Conservation (phyloP, 2,888 invertebrate species). For the Agrilus cyanescens region DNA sequence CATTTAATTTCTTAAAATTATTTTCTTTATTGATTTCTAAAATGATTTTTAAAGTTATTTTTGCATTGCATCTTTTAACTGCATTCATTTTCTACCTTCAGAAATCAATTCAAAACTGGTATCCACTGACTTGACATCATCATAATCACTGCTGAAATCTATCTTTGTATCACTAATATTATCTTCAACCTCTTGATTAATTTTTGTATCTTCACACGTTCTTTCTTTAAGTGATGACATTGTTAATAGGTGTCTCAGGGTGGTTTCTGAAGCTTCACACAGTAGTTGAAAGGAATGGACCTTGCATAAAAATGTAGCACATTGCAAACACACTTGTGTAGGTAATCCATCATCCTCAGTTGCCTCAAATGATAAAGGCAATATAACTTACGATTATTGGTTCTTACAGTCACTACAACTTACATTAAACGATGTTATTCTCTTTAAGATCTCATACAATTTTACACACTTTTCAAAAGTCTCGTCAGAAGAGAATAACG, state of each 20-base stretch:
- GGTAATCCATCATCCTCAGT: slow-evolving; percentile 32
- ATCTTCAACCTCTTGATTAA: no score
- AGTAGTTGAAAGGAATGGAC: slow-evolving; percentile 32
- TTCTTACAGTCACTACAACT: not conserved
- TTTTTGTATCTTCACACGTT: no score
- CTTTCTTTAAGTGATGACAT: slow-evolving; percentile 10
- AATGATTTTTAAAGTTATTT: no score
- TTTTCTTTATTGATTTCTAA: no score
- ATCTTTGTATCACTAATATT: no score
- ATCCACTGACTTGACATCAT: no score
- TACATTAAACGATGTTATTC: not conserved
- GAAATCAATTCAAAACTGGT: no score
- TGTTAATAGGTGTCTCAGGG: slow-evolving; percentile 26
- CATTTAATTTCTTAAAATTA: no score
- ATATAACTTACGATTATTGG: not conserved
- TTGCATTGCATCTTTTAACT: no score
- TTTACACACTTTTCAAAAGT: slow-evolving; percentile 24
- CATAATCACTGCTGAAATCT: no score
- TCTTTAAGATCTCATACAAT: slow-evolving; percentile 30
- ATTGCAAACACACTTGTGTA: slow-evolving; percentile 30
- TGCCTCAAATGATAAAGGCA: slow-evolving; percentile 19
- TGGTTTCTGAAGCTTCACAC: slow-evolving; percentile 31
- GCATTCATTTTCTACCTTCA: no score
- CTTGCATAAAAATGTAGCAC: slow-evolving; percentile 29
- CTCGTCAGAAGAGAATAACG: slow-evolving; percentile 28